These are phyloP conservation scores for Epirrita christyi DNA, from an alignment of 2,888 invertebrate genomes.

Conservation along the genomic window DNA sequence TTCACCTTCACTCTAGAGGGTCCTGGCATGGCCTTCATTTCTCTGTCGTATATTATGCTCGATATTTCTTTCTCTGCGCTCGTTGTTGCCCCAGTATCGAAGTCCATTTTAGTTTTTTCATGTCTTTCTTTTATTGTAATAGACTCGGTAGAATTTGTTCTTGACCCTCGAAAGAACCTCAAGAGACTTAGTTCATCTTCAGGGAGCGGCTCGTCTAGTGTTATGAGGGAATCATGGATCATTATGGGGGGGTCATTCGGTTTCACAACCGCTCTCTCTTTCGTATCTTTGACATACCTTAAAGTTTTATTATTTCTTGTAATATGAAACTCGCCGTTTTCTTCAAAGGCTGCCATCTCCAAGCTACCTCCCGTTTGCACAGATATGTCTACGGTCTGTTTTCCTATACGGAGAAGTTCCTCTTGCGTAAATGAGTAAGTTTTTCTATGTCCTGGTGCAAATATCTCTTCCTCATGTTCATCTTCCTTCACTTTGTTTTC, in stretches of 20 bases:
- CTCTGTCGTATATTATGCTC: slow-evolving; percentile 32
- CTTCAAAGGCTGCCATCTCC: slow-evolving; percentile 45
- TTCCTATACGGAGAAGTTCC: slow-evolving; percentile 56
- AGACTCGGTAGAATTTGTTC: slow-evolving; percentile 40
- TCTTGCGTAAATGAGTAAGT: slow-evolving; percentile 60
- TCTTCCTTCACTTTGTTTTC: slow-evolving; percentile 33
- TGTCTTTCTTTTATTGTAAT: slow-evolving; percentile 15
- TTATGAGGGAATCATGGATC: slow-evolving; percentile 24
- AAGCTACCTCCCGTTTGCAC: slow-evolving; percentile 70
- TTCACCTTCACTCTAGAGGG: slow-evolving; percentile 12
- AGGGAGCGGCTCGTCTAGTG: slow-evolving; percentile 28
- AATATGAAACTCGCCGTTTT: not conserved
- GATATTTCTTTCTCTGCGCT: slow-evolving; percentile 41
- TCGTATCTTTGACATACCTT: not conserved
- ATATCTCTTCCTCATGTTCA: slow-evolving; percentile 8
- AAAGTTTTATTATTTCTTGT: slow-evolving; percentile 3
- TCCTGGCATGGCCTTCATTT: slow-evolving; percentile 15
- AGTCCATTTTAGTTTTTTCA: slow-evolving; percentile 9
- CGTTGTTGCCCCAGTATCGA: slow-evolving; percentile 1
- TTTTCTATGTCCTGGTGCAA: slow-evolving; percentile 22
- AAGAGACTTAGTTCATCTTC: slow-evolving; percentile 58
- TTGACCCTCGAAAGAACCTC: slow-evolving; percentile 52
- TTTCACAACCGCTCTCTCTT: not conserved
- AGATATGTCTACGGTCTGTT: slow-evolving; percentile 43
- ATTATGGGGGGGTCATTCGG: slow-evolving; percentile 5